Evolutionary conservation across 64 coral and sea anemone genomes (phyloP), one percentile per base, ranked within the genome.

Genomic region (Acropora tenuis): DNA sequence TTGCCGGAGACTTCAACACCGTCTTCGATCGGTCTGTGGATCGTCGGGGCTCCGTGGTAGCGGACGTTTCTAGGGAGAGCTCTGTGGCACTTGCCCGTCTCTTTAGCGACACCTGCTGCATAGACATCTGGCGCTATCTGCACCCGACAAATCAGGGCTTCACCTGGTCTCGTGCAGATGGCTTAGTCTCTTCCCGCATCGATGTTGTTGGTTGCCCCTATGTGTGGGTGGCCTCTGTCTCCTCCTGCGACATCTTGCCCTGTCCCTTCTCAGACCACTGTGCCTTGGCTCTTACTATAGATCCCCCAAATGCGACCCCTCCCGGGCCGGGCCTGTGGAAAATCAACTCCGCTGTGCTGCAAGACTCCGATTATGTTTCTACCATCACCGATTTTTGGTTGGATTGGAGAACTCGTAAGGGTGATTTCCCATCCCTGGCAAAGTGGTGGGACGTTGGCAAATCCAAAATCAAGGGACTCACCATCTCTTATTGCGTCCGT

Each of bases 371-470:
- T n/a, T 83, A 89, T 58, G 48, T 43, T 4, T 43, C 83, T 6
- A 16, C 43, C 16, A 43, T 94, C 18, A 9, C 45, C 8, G 6
- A 12, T 0, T 90, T 94, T 50, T 94, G 92, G 87, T 5, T 47
- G 3, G 71, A 60, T 19, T 94, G 92, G 92, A 55, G 20, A 2
- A 49, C 30, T 6, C 66, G 75, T 5, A 50, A 61, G n/a, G 20
- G 42, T 17, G 8, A 67, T 18, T 94, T 82, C 75, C 16, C 50
- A 8, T 82, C 92, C 16, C 66, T 84, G 3, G 41, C 65, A 3
- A 50, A 87, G 8, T 91, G 89, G 89, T 91, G 89, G 89, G 89
- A 91, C 3, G 72, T 46, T 6, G 89, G 80, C 1, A 91, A 91
- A 41, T 5, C 17, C 20, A 8, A 47, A 8, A 82, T 91, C 7